Conservation (phyloP, 2,797 vertebrate genomes). For the Tapirus indicus region DNA sequence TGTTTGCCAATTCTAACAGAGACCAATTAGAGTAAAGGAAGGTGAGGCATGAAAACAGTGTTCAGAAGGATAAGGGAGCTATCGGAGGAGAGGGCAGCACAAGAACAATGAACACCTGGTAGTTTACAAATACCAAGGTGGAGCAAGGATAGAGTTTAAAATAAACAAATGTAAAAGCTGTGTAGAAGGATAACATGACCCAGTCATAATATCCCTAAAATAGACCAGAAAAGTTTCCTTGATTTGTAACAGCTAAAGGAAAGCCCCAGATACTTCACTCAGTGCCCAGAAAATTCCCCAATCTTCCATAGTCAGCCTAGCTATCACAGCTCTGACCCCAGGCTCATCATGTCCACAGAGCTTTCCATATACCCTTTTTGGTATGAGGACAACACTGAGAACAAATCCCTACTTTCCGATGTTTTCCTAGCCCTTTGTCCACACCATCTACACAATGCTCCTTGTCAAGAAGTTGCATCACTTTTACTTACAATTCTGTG, state of each 20-base stretch:
- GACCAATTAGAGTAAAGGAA: background rate
- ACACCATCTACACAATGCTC: rapidly evolving
- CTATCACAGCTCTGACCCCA: background rate
- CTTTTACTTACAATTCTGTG: background rate
- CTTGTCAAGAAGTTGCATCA: background rate
- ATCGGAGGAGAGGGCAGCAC: background rate
- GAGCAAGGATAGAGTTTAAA: background rate
- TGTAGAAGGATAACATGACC: background rate
- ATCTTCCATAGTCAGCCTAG: background rate
- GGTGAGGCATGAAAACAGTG: background rate
- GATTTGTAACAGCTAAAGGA: background rate
- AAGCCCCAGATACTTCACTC: background rate
- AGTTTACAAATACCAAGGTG: background rate
- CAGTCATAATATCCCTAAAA: background rate
- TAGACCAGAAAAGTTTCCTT: background rate
- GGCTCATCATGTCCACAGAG: background rate
- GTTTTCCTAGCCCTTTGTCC: background rate
- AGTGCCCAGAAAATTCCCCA: background rate
- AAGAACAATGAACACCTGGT: background rate
- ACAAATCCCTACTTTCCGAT: background rate
- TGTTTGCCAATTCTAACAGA: background rate
- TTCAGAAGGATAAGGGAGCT: background rate
- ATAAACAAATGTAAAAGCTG: background rate
- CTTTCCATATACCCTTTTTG: background rate
- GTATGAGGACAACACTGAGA: background rate